Evolutionary conservation across 2,888 invertebrate species (phyloP), one percentile per base, ranked within the genome.

Genomic region (Nomada ruficornis): DNA sequence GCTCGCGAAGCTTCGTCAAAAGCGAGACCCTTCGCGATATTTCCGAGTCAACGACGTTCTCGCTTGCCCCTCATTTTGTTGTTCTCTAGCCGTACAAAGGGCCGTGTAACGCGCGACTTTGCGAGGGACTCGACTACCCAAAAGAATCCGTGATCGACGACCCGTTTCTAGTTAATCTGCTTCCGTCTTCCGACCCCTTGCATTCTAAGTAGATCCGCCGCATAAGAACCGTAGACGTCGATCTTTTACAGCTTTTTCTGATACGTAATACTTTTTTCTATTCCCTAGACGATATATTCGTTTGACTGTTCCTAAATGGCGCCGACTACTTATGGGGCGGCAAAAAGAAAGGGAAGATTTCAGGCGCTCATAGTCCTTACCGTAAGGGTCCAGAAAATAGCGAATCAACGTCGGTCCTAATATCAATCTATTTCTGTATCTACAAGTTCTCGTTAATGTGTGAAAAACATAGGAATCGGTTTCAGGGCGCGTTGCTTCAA

Each of bases 11-110:
- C 69, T 85, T 77, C 74, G 82, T 88, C 81, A 88, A 82, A 88
- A 85, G 86, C 86, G 88, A 79, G 72, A 85, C 77, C 85, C 86
- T 83, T 75, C 70, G 83, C 73, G 83, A 83, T 82, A 81, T 85
- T 88, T 88, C 80, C 82, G 85, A 86, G 86, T 86, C 81, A 86
- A 86, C 86, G 83, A 82, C 78, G 80, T 76, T 77, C 76, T 82
- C 79, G 77, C 78, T 74, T 82, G 74, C 67, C 83, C 78, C 73
- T 80, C 73, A 20, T 86, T 79, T 73, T 71, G 64, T 69, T 76
- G 83, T 80, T 80, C 74, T 47, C 75, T 54, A 20, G 64, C 69
- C 70, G 55, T 67, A 83, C 79, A 80, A 88, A 86, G 85, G 75
- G 59, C 69, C 73, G 11, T 69, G 72, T 42, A 80, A 68, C 75